These are phyloP conservation scores for Sigmodon hispidus DNA, from an alignment of 2,113 vertebrate species.

Conservation along the genomic window DNA sequence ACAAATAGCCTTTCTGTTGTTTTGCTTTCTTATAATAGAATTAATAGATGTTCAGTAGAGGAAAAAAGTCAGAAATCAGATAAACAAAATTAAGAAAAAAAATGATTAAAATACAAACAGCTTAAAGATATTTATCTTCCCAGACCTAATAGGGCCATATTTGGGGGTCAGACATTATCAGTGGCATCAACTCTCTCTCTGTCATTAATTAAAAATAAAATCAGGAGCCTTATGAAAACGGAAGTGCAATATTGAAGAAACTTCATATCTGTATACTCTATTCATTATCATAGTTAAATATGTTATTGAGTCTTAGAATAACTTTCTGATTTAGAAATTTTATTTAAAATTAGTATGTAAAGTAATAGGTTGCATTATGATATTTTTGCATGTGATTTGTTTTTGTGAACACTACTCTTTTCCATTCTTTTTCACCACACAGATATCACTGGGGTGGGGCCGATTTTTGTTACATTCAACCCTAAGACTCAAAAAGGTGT, in stretches of 20 bases:
- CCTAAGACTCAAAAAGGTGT: background rate
- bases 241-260: constrained; percentile 13
- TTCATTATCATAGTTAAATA: constrained; percentile 27
- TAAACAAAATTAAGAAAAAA: constrained; percentile 46
- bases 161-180: constrained; percentile 10
- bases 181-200: background rate
- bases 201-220: constrained; percentile 14
- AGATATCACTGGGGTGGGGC: background rate
- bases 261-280: background rate
- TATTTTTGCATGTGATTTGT: background rate
- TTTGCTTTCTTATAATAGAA: constrained; percentile 30
- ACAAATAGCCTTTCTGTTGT: background rate
- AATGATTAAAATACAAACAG: constrained; percentile 21
- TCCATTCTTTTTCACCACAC: background rate
- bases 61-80: background rate
- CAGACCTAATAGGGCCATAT: background rate
- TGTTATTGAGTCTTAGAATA: background rate
- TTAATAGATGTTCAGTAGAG: constrained; percentile 9
- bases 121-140: background rate
- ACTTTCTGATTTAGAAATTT: constrained; percentile 20
- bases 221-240: constrained; percentile 9
- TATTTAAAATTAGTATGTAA: background rate
- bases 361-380: background rate
- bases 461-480: background rate
- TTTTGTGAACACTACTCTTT: background rate